Conservation (phyloP, 2,888 invertebrate genomes). For the Brenthis hecate region DNA sequence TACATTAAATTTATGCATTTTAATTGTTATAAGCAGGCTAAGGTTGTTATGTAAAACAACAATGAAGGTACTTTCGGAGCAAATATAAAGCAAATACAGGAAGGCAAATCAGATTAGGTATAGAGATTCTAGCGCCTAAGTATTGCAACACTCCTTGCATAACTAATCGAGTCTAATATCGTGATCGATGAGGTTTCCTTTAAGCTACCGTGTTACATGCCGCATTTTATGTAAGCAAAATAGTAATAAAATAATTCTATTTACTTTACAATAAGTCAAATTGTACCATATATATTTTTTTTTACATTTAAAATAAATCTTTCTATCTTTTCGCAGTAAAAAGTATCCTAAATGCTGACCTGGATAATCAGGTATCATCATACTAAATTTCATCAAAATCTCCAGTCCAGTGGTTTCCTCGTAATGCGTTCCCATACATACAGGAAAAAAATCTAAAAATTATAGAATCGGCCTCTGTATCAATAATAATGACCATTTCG, state of each 20-base stretch:
- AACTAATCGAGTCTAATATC: constrained; percentile 27
- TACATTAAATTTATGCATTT: no score
- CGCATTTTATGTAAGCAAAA: constrained; percentile 8
- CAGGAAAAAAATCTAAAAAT: no score
- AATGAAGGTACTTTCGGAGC: not conserved
- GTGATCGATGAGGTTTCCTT: constrained; percentile 24
- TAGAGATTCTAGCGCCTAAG: constrained; percentile 23
- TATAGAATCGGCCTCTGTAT: no score
- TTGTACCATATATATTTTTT: no score
- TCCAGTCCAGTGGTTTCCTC: no score
- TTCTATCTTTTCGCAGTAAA: no score
- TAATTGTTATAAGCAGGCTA: not conserved
- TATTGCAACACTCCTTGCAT: constrained; percentile 25
- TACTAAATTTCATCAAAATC: no score
- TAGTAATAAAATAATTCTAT: not conserved
- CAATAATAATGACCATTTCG: no score
- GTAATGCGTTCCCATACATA: no score
- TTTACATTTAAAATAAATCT: no score
- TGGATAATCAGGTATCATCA: no score
- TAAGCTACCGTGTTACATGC: constrained; percentile 7
- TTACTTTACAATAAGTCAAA: not conserved
- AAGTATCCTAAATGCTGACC: no score
- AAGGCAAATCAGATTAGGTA: constrained; percentile 28
- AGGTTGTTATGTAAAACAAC: constrained; percentile 1
- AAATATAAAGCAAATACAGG: constrained; percentile 4